Evolutionary conservation across 2,113 vertebrate species (phyloP).

Genomic region (Embiotoca jacksoni): DNA sequence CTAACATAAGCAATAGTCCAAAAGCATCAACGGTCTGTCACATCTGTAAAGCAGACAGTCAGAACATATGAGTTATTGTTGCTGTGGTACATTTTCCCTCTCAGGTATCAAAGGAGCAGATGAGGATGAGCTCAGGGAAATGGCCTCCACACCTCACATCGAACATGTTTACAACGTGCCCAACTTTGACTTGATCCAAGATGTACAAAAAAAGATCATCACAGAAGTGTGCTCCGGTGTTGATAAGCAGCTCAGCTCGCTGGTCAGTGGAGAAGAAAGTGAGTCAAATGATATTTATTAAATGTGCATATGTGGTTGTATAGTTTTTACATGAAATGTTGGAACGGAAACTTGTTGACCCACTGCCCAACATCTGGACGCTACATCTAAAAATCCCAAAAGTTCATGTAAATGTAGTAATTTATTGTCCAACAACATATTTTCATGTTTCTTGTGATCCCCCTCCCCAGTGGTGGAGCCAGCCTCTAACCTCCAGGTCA

Average conservation of each 20-base stretch:
- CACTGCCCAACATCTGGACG: not conserved
- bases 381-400: not conserved
- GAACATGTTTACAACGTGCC: slow-evolving; percentile 96
- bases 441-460: not conserved
- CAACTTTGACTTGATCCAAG: slow-evolving; percentile 94
- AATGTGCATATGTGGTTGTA: not conserved
- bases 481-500: slow-evolving; percentile 90
- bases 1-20: slow-evolving; percentile 2
- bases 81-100: slow-evolving; percentile 45
- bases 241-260: slow-evolving; percentile 91
- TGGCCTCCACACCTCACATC: slow-evolving; percentile 92
- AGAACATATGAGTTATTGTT: slow-evolving; percentile 27
- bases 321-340: not conserved
- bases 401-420: no score
- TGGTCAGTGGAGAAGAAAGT: slow-evolving; percentile 97
- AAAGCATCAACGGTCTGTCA: slow-evolving; percentile 24
- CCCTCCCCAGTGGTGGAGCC: slow-evolving; percentile 90
- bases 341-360: not conserved
- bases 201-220: slow-evolving; percentile 93
- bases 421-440: not conserved
- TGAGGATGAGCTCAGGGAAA: slow-evolving; percentile 94
- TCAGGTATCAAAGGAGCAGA: slow-evolving; percentile 98
- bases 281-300: slow-evolving; percentile 44
- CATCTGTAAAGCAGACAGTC: slow-evolving; percentile 59
- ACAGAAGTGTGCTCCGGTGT: slow-evolving; percentile 94